Base-by-base conservation (phyloP, 2,797 vertebrate genomes). In the Semotilus atromaculatus region DNA sequence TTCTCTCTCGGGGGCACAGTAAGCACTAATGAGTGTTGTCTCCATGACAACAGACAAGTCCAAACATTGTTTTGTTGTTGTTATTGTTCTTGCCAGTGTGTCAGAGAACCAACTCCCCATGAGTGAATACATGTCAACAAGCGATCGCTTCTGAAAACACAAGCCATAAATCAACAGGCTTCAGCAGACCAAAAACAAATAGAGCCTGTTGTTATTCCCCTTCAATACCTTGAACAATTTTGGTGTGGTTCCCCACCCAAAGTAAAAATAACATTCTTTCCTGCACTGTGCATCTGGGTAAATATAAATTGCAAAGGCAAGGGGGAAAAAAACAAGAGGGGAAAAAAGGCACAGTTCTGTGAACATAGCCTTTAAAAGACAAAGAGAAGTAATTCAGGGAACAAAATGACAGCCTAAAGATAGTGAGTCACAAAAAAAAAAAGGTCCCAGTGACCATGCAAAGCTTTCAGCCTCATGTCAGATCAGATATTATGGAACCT, bases 31-130 rank as follows among this genome's bases (percentile, higher is more conserved):
- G 89, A 86, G 80, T 64, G 45, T 60, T 23, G 94, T 98, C 96
- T 96, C 97, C 96, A 97, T 96, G 96, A 95, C 92, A 96, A 96
- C 95, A 96, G 95, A 97, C 96, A 96, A 97, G 97, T 98, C 96
- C 97, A 97, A 96, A 96, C 97, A 96, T 93, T 93, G 95, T 97
- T 96, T 96, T 98, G 97, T 97, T 98, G 95, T 98, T 98, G 96
- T 97, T 98, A 96, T 98, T 96, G 95, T 95, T 94, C 95, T 94
- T 94, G 96, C 97, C 96, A 95, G 95, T 93, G 94, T 96, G 94
- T 93, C 93, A 94, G 85, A 86, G 92, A 92, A 94, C 93, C 94
- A 97, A 94, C 93, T 93, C 93, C 93, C 92, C 93, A 89, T 92
- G 95, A 96, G 93, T 91, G 92, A 93, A 90, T 82, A 91, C 94